These are phyloP conservation scores for Dasyurus viverrinus DNA, from an alignment of 2,113 vertebrate genomes.

Conservation along the genomic window DNA sequence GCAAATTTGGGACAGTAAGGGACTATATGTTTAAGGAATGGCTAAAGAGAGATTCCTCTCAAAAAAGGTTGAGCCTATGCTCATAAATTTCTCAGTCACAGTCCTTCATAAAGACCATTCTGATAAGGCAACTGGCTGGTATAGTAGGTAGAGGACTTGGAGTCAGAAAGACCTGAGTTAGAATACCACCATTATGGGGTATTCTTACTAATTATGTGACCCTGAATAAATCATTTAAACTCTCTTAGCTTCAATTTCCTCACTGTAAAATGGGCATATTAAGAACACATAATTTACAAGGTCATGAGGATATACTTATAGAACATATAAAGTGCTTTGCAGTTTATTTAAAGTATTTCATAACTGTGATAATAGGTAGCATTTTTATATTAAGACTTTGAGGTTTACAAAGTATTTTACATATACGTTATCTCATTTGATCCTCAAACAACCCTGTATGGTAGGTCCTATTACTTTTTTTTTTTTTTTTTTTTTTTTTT, in stretches of 20 bases:
- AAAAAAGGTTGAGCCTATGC: not conserved
- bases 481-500: not conserved
- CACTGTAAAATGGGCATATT: not conserved
- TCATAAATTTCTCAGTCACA: not conserved
- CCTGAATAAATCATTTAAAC: not conserved
- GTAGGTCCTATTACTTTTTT: not conserved
- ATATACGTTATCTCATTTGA: not conserved
- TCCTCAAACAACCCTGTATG: not conserved
- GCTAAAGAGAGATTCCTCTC: not conserved
- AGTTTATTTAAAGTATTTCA: not conserved
- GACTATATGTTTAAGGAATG: not conserved
- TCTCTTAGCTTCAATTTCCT: not conserved
- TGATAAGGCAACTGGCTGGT: not conserved
- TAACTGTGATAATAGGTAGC: not conserved
- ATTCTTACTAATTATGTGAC: not conserved
- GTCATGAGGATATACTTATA: not conserved
- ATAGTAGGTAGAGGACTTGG: not conserved
- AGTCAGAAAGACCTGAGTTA: not conserved
- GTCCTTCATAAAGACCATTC: not conserved
- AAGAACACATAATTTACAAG: not conserved
- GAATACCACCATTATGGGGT: not conserved
- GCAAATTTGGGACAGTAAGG: not conserved
- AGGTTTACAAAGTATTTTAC: not conserved
- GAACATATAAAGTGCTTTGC: not conserved
- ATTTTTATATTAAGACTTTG: not conserved